Evolutionary conservation across 2,113 vertebrate species (phyloP).

Genomic region (Mormyrus iriodes): DNA sequence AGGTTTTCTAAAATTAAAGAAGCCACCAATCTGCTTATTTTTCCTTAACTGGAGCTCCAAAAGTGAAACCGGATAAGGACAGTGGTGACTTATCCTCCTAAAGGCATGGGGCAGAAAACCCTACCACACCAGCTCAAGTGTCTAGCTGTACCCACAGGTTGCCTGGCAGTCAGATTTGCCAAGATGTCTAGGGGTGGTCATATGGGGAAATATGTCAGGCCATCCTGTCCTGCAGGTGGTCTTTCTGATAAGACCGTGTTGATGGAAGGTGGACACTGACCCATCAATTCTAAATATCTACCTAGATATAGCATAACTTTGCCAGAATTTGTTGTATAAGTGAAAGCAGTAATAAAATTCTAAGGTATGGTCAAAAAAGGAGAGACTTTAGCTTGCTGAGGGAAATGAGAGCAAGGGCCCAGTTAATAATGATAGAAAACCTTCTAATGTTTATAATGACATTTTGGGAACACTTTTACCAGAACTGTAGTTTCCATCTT

Average conservation of each 20-base stretch:
- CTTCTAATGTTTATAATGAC: background rate
- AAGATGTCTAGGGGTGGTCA: background rate
- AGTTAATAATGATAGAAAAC: background rate
- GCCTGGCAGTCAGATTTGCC: background rate
- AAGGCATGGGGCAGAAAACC: background rate
- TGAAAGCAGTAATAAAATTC: background rate
- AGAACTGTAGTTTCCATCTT: no score
- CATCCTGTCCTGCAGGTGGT: background rate
- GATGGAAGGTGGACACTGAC: background rate
- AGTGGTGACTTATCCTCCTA: background rate
- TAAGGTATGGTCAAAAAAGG: background rate
- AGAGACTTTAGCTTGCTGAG: background rate
- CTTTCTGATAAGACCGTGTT: background rate
- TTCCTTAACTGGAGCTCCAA: background rate
- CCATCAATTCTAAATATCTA: background rate
- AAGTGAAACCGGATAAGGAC: conserved; percentile 7
- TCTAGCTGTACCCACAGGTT: background rate
- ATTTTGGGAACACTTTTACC: no score
- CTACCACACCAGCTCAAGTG: background rate
- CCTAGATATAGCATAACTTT: background rate
- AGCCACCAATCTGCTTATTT: background rate
- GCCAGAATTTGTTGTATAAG: background rate
- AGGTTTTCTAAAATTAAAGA: background rate
- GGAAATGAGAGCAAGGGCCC: background rate
- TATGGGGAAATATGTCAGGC: background rate